These are phyloP conservation scores for Caenorhabditis afra DNA, from an alignment of 2,888 invertebrate species.

Conservation along the genomic window DNA sequence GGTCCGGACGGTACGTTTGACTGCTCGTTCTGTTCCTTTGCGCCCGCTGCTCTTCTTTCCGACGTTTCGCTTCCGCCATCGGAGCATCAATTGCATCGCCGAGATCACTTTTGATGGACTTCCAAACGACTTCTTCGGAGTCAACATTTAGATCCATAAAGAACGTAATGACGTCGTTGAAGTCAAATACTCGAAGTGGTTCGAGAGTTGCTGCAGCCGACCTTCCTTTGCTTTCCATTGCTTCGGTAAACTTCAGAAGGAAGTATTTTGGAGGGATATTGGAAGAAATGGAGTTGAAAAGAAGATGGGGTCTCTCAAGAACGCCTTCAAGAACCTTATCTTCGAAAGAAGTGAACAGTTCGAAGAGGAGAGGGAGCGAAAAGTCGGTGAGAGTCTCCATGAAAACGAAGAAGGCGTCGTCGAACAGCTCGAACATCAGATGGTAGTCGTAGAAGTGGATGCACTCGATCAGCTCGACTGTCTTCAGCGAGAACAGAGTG, in stretches of 20 bases:
- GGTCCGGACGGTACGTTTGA: background rate
- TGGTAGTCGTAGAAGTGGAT: constrained; percentile 51
- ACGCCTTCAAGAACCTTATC: constrained; percentile 24
- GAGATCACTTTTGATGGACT: background rate
- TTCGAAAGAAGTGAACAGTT: constrained; percentile 8
- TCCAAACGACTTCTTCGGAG: constrained; percentile 28
- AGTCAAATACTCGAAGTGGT: background rate
- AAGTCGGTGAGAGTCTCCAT: constrained; percentile 29
- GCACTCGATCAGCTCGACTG: constrained; percentile 43
- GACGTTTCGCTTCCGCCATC: constrained; percentile 11
- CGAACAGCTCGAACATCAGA: constrained; percentile 44
- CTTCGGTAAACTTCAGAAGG: constrained; percentile 3
- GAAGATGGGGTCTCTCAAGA: background rate
- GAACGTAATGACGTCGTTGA: constrained; percentile 6
- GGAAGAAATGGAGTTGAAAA: constrained; percentile 23
- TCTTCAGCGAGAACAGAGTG: constrained; percentile 8
- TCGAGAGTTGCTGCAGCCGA: background rate
- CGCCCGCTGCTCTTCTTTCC: constrained; percentile 5
- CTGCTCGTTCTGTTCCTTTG: constrained; percentile 18
- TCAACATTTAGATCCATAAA: constrained; percentile 28
- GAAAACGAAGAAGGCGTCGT: constrained; percentile 29
- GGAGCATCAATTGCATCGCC: background rate
- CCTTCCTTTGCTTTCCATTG: background rate
- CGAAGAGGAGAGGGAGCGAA: constrained; percentile 20
- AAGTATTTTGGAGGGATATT: background rate